Evolutionary conservation across 1,140 invertebrate genomes (phyloP), one percentile per base, ranked within the genome.

Genomic region (Zaprionus ghesquierei): DNA sequence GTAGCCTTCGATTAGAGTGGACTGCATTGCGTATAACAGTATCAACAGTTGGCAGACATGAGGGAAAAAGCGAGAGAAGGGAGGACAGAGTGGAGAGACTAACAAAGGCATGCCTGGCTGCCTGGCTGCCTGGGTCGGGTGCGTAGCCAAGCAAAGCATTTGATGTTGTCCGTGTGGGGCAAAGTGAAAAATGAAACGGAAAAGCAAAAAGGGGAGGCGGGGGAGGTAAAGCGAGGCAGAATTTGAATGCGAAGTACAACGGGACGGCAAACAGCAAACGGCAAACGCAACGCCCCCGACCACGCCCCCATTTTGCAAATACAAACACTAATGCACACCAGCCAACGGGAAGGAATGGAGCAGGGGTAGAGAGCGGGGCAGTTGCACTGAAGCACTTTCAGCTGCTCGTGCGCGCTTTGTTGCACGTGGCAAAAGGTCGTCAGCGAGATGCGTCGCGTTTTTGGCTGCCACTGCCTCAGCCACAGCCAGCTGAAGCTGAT

Each of bases 291-390:
- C 60, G 54, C 72, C 64, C 63, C 64, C 63, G 64, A 53, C 35
- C 49, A 54, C 68, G 51, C 58, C 46, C 20, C 13, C 49, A 41
- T 41, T 41, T 35, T 5, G 41, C 41, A 49, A n/a, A 49, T 22
- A 25, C 27, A 23, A 29, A 62, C 22, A 69, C 70, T 73, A 69
- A 73, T 69, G 70, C 64, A 73, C 64, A 62, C 65, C 65, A 56
- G 50, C 49, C 38, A 63, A 56, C 54, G 18, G 51, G 44, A 22
- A 33, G 29, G 31, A 44, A 15, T 56, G 44, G 56, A 56, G 65
- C 51, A 56, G 60, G 55, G 50, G 56, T n/a, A n/a, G n/a, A n/a
- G 63, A 38, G 55, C 23, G 61, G 60, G 27, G 35, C 23, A 49
- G 64, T 41, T 56, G 33, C 58, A 54, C 68, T 61, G 56, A 63